A percentile compares a stretch with the other conserved stretches of the same genome.
Evolutionary conservation across 2,888 invertebrate genomes (phyloP).

Genomic region (Hirtodrosophila cameraria): DNA sequence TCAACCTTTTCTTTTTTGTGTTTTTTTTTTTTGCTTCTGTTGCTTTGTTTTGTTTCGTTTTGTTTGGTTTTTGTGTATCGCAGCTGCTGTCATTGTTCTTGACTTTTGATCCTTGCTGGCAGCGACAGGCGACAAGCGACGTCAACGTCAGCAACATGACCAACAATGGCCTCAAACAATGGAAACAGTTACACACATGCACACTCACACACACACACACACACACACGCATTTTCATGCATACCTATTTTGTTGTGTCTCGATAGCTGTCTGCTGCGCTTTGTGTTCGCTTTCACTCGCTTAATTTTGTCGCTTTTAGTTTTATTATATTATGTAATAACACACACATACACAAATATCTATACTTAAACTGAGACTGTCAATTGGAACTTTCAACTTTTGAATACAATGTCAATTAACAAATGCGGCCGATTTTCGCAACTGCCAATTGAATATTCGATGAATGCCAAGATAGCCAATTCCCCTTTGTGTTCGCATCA

Average conservation of each 20-base stretch:
- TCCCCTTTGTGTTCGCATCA: conserved; percentile 22
- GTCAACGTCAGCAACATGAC: conserved; percentile 71
- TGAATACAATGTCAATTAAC: conserved; percentile 10
- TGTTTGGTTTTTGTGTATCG: conserved; percentile 32
- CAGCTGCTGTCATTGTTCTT: conserved; percentile 72
- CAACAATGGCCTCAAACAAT: conserved; percentile 66
- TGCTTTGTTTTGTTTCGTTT: conserved; percentile 32
- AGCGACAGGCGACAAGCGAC: conserved; percentile 72
- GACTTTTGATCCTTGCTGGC: conserved; percentile 74
- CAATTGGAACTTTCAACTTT: too few relatives aligned
- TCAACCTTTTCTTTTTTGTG: conserved; percentile 50
- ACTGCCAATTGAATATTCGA: not conserved
- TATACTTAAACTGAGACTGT: too few relatives aligned
- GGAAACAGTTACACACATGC: conserved; percentile 34
- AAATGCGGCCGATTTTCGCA: conserved; percentile 23
- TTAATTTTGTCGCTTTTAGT: conserved; percentile 54
- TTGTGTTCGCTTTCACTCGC: conserved; percentile 52
- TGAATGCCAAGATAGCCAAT: conserved; percentile 16
- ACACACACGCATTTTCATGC: not conserved
- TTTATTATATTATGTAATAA: conserved; percentile 25
- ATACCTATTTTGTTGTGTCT: conserved; percentile 26
- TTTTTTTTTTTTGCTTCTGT: conserved; percentile 4
- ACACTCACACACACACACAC: conserved; percentile 22
- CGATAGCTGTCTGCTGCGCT: conserved; percentile 30
- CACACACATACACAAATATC: too few relatives aligned